A percentile compares a stretch with the other conserved stretches of the same genome.
phyloP scores from a whole-genome alignment of 1,140 invertebrate species.

The Listronotus bonariensis region DNA sequence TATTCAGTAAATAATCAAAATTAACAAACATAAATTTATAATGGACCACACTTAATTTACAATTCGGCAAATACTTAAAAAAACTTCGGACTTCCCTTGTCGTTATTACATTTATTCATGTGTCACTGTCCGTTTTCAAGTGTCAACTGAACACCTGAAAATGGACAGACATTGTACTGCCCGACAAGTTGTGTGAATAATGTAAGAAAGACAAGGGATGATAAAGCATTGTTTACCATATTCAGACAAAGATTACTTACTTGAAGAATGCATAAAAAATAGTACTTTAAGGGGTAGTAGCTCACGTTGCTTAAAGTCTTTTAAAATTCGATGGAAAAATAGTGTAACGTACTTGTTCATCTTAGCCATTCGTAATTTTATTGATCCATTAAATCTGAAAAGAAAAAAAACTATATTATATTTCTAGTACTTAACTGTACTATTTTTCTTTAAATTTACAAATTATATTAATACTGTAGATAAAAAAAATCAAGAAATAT shows the following conservation, averaged over 20 bases:
- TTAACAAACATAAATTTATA: background rate
- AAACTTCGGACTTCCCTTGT: too few species aligned
- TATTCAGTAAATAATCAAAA: background rate
- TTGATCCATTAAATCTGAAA: constrained; percentile 37
- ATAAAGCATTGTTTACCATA: background rate
- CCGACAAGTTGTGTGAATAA: too few species aligned
- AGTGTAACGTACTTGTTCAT: constrained; percentile 67
- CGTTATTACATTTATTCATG: too few species aligned
- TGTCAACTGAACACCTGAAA: too few species aligned
- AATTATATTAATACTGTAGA: background rate
- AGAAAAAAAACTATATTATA: constrained; percentile 9
- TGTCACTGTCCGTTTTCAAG: too few species aligned
- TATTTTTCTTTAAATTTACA: background rate
- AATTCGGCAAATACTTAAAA: too few species aligned
- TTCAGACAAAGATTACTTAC: constrained; percentile 59
- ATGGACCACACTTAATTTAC: too few species aligned
- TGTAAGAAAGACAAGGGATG: too few species aligned
- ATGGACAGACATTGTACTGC: too few species aligned
- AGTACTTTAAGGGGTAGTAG: constrained; percentile 73
- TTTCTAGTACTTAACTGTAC: too few species aligned
- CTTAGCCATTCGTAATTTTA: constrained; percentile 40
- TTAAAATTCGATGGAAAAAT: constrained; percentile 68
- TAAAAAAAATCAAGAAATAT: too few species aligned
- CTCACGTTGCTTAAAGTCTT: constrained; percentile 74
- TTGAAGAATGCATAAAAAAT: constrained; percentile 78